Base-by-base conservation (phyloP, 2,888 invertebrate species). In the Drosophila gaucha region DNA sequence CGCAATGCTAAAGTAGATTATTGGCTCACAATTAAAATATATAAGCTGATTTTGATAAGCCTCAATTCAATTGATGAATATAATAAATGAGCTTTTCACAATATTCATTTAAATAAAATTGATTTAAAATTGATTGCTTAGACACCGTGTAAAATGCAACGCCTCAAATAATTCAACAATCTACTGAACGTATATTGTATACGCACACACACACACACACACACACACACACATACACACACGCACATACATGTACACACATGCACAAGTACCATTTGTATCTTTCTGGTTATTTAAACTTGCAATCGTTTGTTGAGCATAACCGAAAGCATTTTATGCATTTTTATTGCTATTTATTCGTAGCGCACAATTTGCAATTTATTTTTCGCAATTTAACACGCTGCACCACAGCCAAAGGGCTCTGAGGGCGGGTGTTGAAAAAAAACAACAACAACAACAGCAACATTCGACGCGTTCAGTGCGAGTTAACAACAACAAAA, bases 321-420 rank as follows among this genome's bases (percentile, higher is more conserved):
- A 72, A 75, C 84, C 80, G 71, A 80, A 75, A 84, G 74, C 89
- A 88, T 86, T 83, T 86, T 66, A 72, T 85, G 65, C 73, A 86
- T 84, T 85, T 84, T 86, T 80, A 86, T 86, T 88, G 88, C 85
- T 74, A 86, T 86, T 84, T 86, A 80, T 80, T 80, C 74, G 57
- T 60, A 59, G 71, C 67, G 78, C 72, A 64, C 80, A 85, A 87
- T 82, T 85, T 74, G 66, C 86, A 82, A 86, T 88, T 88, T 84
- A 86, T 86, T 80, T 82, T 84, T 84, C n/a, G 87, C 83, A 86
- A 84, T 84, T 84, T 88, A 88, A 84, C 84, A 84, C 88, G 75
- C 74, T 54, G 79, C 56, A 54, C 71, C 44, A 33, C 43, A 44
- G 60, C 58, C 30, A 31, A 4, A 18, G 54, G 33, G 46, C 38